Conservation (phyloP, 1,140 invertebrate genomes). For the Drosophila leontia region DNA sequence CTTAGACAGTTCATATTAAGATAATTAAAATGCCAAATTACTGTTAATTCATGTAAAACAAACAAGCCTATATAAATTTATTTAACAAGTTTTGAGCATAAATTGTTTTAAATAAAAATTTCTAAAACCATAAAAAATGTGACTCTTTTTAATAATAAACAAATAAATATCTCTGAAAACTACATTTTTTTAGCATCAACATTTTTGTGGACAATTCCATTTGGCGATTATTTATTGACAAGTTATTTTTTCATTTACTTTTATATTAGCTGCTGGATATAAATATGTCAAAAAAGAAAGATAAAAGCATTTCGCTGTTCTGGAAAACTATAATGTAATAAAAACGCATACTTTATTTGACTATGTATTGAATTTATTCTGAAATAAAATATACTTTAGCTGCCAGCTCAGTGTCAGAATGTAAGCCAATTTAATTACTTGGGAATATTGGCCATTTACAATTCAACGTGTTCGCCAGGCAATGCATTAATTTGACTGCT, state of each 20-base stretch:
- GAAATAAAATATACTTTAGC: slow-evolving; percentile 17
- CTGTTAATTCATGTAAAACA: too few species aligned
- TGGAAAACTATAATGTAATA: background rate
- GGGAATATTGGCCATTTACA: slow-evolving; percentile 24
- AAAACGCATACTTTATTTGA: background rate
- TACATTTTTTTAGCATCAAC: background rate
- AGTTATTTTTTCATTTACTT: background rate
- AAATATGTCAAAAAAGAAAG: slow-evolving; percentile 15
- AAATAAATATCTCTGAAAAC: background rate
- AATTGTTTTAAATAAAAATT: background rate
- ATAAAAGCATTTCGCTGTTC: slow-evolving; percentile 27
- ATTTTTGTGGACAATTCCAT: background rate
- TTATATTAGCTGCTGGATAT: slow-evolving; percentile 4
- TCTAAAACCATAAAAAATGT: too few species aligned
- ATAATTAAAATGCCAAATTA: slow-evolving; percentile 6
- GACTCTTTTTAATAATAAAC: background rate
- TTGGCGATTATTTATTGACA: slow-evolving; percentile 16
- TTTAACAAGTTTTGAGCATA: background rate
- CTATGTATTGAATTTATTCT: background rate
- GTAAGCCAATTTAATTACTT: slow-evolving; percentile 30
- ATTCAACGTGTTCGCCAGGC: slow-evolving; percentile 2
- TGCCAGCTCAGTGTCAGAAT: slow-evolving; percentile 11
- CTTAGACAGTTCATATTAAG: background rate
- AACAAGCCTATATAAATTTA: too few species aligned
- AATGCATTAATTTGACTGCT: slow-evolving; percentile 16